Base-by-base conservation (phyloP, 2,888 invertebrate species). In the Rhabditoides inermis region DNA sequence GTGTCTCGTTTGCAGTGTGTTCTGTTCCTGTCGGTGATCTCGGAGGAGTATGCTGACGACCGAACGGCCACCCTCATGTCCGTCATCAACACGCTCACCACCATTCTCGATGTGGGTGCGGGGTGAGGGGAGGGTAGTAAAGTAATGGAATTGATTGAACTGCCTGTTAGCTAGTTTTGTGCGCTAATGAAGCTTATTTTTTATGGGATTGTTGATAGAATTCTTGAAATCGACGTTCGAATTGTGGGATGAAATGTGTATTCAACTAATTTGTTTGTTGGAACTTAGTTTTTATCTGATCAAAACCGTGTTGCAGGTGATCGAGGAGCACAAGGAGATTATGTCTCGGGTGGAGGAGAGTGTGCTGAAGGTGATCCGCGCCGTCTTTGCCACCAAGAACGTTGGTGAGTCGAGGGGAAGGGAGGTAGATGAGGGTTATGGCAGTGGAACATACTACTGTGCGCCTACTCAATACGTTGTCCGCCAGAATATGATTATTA, bases 11-110 rank as follows among this genome's bases (percentile, higher is more conserved):
- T 46, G 22, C 46, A 46, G 52, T 46, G 39, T 4, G 30, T 18
- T 36, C 41, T 79, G 26, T 79, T 79, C 69, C 72, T 74, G 20
- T 69, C 75, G 49, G 75, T 79, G 23, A 54, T 79, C 49, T 72
- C 75, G 32, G 66, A 74, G 2, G 78, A 77, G 54, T 68, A 71
- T 2, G 78, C 78, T 66, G 94, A 94, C 71, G 94, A 95, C 77
- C 91, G 90, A 76, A 90, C 92, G 6, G 89, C 95, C 51, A 88
- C 91, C 1, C 91, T 94, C 0, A 91, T 95, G 88, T 92, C 94
- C 22, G 82, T 98, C 28, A 81, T 98, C 12, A 92, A 88, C 77
- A 92, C 95, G 2, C 88, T 98, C 78, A 92, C 95, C 79, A 92
- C 90, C 0, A 83, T 98, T 32, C 81, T 95, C 15, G 87, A 86